These are phyloP conservation scores for Liopterus haemorrhoidalis DNA, from an alignment of 2,888 invertebrate species.

Conservation along the genomic window DNA sequence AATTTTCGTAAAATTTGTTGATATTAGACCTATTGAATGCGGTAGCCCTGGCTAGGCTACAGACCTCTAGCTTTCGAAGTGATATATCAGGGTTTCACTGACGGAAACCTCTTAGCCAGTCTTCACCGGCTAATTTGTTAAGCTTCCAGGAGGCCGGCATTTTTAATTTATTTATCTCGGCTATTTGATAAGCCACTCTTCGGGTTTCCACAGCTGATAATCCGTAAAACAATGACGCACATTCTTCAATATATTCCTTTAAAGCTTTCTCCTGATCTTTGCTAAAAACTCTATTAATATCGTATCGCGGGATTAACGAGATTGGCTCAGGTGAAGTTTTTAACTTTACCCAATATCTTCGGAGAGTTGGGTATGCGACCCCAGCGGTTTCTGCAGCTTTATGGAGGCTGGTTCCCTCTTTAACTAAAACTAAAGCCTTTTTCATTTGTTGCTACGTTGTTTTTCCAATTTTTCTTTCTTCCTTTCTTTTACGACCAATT, in stretches of 20 bases:
- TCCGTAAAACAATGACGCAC: constrained; percentile 28
- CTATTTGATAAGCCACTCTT: constrained; percentile 29
- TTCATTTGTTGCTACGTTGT: constrained; percentile 20
- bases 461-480: constrained; percentile 16
- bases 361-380: constrained; percentile 24
- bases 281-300: constrained; percentile 27
- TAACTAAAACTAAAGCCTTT: constrained; percentile 21
- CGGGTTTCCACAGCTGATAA: constrained; percentile 22
- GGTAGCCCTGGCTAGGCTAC: constrained; percentile 29
- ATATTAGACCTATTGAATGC: constrained; percentile 31
- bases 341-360: constrained; percentile 24
- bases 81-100: constrained; percentile 23
- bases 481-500: no score
- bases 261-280: constrained; percentile 23
- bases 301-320: constrained; percentile 24
- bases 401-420: constrained; percentile 17
- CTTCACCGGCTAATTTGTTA: constrained; percentile 24
- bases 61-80: constrained; percentile 30
- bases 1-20: constrained; percentile 23
- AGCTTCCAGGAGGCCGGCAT: constrained; percentile 27
- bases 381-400: constrained; percentile 20
- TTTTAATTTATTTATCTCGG: constrained; percentile 22
- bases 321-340: constrained; percentile 8
- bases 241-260: constrained; percentile 22
- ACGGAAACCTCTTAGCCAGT: constrained; percentile 28